Percentiles rank a stretch among this genome's conserved stretches.
Evolutionary conservation across 2,888 invertebrate species (phyloP).

Genomic region (Sphinx pinastri): DNA sequence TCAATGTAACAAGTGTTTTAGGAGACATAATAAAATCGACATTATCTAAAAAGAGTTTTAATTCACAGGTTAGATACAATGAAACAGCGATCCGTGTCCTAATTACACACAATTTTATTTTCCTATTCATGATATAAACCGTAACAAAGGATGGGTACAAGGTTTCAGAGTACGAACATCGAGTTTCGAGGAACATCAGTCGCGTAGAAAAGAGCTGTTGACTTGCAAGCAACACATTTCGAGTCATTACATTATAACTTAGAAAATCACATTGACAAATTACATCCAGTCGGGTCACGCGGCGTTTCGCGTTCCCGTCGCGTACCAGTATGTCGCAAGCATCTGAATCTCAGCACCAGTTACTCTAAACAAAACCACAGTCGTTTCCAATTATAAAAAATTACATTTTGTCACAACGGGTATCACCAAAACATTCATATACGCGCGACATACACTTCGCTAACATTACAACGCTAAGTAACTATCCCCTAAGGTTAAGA

Average conservation of each 20-base stretch:
- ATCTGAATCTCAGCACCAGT: slow-evolving; percentile 80
- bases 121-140: slow-evolving; percentile 79
- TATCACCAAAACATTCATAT: slow-evolving; percentile 66
- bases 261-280: slow-evolving; percentile 62
- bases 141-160: slow-evolving; percentile 80
- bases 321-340: slow-evolving; percentile 69
- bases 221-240: slow-evolving; percentile 72
- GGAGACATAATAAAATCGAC: slow-evolving; percentile 69
- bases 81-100: slow-evolving; percentile 72
- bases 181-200: slow-evolving; percentile 77
- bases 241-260: slow-evolving; percentile 65
- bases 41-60: slow-evolving; percentile 52
- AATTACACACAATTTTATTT: slow-evolving; percentile 81
- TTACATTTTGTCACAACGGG: slow-evolving; percentile 29
- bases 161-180: slow-evolving; percentile 62
- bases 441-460: slow-evolving; percentile 76
- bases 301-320: slow-evolving; percentile 49
- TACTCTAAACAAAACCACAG: slow-evolving; percentile 56
- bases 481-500: slow-evolving; percentile 75
- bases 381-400: slow-evolving; percentile 25
- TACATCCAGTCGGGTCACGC: slow-evolving; percentile 61
- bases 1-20: slow-evolving; percentile 56
- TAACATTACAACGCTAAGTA: slow-evolving; percentile 70
- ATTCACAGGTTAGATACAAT: slow-evolving; percentile 50
- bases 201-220: slow-evolving; percentile 65